These are phyloP conservation scores for Scomber scombrus DNA, from an alignment of 2,113 vertebrate species.

Conservation along the genomic window DNA sequence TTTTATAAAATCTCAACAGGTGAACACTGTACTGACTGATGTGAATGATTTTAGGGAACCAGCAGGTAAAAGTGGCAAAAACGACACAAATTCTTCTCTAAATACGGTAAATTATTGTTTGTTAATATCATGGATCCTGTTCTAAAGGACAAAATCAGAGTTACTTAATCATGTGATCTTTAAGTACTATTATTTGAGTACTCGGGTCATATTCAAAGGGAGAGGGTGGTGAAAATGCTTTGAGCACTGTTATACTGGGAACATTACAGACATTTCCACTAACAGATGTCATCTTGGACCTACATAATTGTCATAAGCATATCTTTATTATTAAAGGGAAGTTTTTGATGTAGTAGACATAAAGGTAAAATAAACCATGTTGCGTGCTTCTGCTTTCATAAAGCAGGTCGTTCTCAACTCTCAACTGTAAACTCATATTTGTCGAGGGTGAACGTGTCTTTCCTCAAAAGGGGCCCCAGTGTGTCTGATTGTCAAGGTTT, in stretches of 20 bases:
- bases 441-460: conserved; percentile 3
- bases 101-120: conserved; percentile 24
- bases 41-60: conserved; percentile 39
- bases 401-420: conserved; percentile 34
- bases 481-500: conserved; percentile 75
- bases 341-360: not conserved
- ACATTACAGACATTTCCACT: conserved; percentile 26
- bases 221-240: conserved; percentile 14
- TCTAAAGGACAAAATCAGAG: not conserved
- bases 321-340: conserved; percentile 20
- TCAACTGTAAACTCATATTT: not conserved
- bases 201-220: not conserved
- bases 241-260: conserved; percentile 30
- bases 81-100: not conserved
- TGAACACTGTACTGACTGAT: conserved; percentile 5
- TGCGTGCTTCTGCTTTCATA: conserved; percentile 46
- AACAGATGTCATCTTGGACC: conserved; percentile 24
- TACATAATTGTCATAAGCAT: conserved; percentile 50
- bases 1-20: conserved; percentile 25
- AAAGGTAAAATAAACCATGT: conserved; percentile 15
- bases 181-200: conserved; percentile 16
- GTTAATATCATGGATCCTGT: not conserved
- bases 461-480: conserved; percentile 13
- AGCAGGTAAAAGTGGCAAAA: conserved; percentile 24
- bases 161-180: conserved; percentile 9